These are phyloP conservation scores for Montifringilla adamsi DNA, from an alignment of 2,113 vertebrate species.

Conservation along the genomic window DNA sequence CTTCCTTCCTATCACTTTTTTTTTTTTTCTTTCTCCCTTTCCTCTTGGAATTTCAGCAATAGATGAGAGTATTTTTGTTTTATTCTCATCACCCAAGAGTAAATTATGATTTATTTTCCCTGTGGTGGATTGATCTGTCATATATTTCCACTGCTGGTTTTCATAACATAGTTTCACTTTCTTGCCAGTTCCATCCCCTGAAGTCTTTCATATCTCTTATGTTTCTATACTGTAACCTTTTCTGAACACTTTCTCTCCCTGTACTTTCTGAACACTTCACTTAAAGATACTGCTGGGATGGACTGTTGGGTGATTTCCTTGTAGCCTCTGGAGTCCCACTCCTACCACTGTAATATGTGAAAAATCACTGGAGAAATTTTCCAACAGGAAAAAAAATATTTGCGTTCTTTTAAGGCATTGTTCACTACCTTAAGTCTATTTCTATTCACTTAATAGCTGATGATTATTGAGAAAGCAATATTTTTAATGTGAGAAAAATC, in stretches of 20 bases:
- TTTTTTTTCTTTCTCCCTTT: not conserved
- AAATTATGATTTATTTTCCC: not conserved
- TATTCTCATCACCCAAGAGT: not conserved
- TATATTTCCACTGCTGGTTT: not conserved
- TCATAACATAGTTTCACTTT: not conserved
- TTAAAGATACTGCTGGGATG: not conserved
- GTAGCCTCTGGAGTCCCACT: not conserved
- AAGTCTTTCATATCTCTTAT: not conserved
- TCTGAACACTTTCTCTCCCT: not conserved
- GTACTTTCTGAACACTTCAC: not conserved
- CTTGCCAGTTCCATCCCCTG: not conserved
- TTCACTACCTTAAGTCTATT: not conserved
- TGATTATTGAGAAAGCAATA: not conserved
- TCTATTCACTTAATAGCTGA: not conserved
- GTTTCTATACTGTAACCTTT: not conserved
- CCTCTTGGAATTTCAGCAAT: not conserved
- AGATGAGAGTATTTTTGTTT: not conserved
- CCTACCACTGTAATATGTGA: not conserved
- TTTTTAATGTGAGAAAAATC: constrained; percentile 7
- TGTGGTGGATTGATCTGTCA: not conserved
- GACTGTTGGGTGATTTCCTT: not conserved
- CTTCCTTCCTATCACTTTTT: not conserved
- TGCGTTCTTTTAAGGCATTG: not conserved
- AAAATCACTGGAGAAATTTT: not conserved
- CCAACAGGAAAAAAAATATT: not conserved